Conservation (phyloP, 2,888 invertebrate genomes). For the Anagyrus pseudococci region DNA sequence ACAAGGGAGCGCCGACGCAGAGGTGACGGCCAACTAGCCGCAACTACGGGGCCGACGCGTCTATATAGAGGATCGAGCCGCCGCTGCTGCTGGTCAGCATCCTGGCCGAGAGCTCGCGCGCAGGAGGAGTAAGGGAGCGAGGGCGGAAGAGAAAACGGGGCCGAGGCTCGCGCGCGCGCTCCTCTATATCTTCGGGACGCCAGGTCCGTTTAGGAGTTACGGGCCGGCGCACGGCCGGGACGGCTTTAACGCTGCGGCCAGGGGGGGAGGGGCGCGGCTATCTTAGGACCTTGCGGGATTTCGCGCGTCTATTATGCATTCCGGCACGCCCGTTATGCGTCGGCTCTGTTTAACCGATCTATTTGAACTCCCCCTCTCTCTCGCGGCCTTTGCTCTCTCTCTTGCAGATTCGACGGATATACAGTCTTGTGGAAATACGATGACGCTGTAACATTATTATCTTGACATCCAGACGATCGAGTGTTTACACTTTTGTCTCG, state of each 20-base stretch:
- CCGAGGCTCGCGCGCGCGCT: not conserved
- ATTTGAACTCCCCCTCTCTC: no score
- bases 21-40: constrained; percentile 61
- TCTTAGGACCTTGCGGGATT: constrained; percentile 18
- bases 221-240: not conserved
- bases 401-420: no score
- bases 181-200: not conserved
- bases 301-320: constrained; percentile 18
- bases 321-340: constrained; percentile 13
- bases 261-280: constrained; percentile 12
- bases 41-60: constrained; percentile 51
- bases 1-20: constrained; percentile 60
- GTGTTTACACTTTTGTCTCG: no score
- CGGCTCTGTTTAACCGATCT: constrained; percentile 15
- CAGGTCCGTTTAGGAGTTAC: no score
- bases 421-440: no score
- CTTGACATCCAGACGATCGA: no score
- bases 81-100: not conserved
- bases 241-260: constrained; percentile 6
- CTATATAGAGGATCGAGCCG: constrained; percentile 7
- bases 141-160: not conserved
- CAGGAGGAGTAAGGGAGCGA: not conserved
- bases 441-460: no score
- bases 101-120: no score
- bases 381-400: no score